phyloP scores from a whole-genome alignment of 2,888 invertebrate species.

The Apotomis betuletana region DNA sequence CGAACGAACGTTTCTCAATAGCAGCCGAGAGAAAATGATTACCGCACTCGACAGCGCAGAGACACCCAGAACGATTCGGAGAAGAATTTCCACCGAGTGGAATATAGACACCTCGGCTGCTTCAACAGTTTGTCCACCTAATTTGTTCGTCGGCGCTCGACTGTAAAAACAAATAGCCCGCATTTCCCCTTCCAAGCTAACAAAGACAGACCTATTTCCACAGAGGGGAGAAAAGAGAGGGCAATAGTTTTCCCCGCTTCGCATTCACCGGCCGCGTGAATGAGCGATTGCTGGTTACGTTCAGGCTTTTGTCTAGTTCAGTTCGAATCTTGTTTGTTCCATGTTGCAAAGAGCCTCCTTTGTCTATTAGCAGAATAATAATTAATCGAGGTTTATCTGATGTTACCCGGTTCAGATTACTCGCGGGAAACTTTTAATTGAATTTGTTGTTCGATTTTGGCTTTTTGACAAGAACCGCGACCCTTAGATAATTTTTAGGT shows the following conservation, averaged over 20 bases:
- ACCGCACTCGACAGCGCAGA: slow-evolving; percentile 68
- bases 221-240: slow-evolving; percentile 62
- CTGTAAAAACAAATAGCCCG: slow-evolving; percentile 82
- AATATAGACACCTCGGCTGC: slow-evolving; percentile 81
- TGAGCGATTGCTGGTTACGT: slow-evolving; percentile 76
- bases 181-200: slow-evolving; percentile 71
- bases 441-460: slow-evolving; percentile 75
- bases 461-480: slow-evolving; percentile 69
- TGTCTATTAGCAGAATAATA: slow-evolving; percentile 75
- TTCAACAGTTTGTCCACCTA: slow-evolving; percentile 83
- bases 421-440: slow-evolving; percentile 78
- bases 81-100: slow-evolving; percentile 74
- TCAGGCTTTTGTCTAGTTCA: slow-evolving; percentile 74
- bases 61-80: slow-evolving; percentile 71
- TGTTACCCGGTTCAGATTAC: slow-evolving; percentile 71
- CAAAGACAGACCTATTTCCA: slow-evolving; percentile 70
- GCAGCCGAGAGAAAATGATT: slow-evolving; percentile 74
- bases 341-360: slow-evolving; percentile 71
- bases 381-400: slow-evolving; percentile 78
- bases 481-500: slow-evolving; percentile 66
- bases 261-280: slow-evolving; percentile 65
- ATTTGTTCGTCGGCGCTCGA: slow-evolving; percentile 81
- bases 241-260: slow-evolving; percentile 66
- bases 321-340: slow-evolving; percentile 72
- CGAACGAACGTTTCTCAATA: slow-evolving; percentile 62